These are phyloP conservation scores for Turdus rufiventris DNA, from an alignment of 2,113 vertebrate genomes.

Conservation along the genomic window DNA sequence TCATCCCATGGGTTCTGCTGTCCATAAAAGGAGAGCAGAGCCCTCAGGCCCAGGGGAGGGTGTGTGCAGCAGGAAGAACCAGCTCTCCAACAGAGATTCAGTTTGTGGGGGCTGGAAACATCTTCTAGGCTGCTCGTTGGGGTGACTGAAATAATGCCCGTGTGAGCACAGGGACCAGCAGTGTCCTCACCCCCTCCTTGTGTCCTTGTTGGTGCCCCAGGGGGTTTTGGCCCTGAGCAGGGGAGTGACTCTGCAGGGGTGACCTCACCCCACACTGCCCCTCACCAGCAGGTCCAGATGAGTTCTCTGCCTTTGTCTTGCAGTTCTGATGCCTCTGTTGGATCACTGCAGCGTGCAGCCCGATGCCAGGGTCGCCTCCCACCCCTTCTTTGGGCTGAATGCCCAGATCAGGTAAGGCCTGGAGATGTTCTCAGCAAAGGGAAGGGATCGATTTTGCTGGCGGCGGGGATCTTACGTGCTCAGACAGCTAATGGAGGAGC, in stretches of 20 bases:
- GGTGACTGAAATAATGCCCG: background rate
- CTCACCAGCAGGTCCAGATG: fast-evolving
- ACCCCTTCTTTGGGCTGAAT: slow-evolving; percentile 86
- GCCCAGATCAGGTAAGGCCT: slow-evolving; percentile 83
- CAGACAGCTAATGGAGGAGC: slow-evolving; percentile 2
- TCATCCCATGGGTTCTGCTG: background rate
- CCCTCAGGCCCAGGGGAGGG: background rate
- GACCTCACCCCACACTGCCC: background rate
- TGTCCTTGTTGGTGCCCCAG: fast-evolving
- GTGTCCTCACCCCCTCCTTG: background rate
- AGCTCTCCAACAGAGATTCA: background rate
- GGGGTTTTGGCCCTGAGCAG: background rate
- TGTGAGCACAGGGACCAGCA: background rate
- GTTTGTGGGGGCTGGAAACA: background rate
- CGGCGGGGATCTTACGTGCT: background rate
- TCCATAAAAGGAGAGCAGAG: background rate
- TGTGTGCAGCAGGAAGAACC: background rate
- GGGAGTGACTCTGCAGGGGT: background rate
- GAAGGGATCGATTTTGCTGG: background rate
- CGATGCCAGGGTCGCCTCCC: slow-evolving; percentile 77
- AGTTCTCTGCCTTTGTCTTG: background rate
- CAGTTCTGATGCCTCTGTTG: slow-evolving; percentile 88
- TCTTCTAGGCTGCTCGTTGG: background rate
- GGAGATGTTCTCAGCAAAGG: background rate
- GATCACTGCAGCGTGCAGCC: slow-evolving; percentile 90